Evolutionary conservation across 2,888 invertebrate species (phyloP), one percentile per base, ranked within the genome.

Genomic region (Leptinotarsa peninsularis): DNA sequence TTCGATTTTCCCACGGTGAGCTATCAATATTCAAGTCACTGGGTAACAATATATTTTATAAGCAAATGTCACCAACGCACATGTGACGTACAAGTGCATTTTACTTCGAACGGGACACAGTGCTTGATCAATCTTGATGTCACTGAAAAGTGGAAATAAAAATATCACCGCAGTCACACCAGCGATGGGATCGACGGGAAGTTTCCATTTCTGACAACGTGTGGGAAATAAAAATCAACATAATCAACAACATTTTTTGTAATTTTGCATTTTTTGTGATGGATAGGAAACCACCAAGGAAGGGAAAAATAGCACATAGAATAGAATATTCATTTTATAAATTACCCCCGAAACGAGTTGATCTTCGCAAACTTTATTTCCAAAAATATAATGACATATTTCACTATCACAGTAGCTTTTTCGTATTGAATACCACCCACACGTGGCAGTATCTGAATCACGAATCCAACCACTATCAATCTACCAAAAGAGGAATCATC

Each of bases 1-100:
- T 72, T 66, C 72, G 76, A 76, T 78, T 81, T 78, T 81, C 80
- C 80, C 80, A 81, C 80, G 79, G 76, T 71, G 73, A 58, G 66
- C 76, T 79, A 81, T 81, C 77, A 79, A 79, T 77, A 81, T 81
- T 81, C 80, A 79, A 76, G 74, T 80, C 79, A 73, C 58, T 74
- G 18, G 72, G 43, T 69, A 66, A 73, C 76, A 72, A 76, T 76
- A 76, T 76, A 76, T 74, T 63, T 74, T 74, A 74, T 76, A 76
- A 76, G 74, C 76, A 76, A 76, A 74, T 76, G 76, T 73, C 74
- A 68, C 71, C 69, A 76, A 60, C 74, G 71, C 63, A 76, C 74
- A 58, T 49, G 70, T 70, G 70, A 70, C 33, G 70, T 70, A 70
- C 70, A 70, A 58, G 70, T 70, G 49, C 56, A 70, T 58, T 70